Evolutionary conservation across 2,888 invertebrate genomes (phyloP).

Genomic region (Gastrophysa polygoni): DNA sequence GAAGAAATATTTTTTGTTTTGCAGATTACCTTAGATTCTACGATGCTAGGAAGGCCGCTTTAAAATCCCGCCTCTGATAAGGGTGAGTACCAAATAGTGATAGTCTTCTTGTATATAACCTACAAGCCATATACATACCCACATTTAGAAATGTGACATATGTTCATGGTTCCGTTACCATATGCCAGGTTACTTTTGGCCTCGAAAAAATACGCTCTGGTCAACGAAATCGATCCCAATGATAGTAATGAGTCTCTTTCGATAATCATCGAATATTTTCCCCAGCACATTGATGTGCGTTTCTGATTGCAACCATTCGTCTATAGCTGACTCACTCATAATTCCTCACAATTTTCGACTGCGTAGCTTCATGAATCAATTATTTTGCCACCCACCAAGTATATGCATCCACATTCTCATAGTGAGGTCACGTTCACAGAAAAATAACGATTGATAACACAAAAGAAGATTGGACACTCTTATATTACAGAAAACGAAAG

Average conservation of each 20-base stretch:
- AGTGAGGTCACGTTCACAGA: slow-evolving; percentile 50
- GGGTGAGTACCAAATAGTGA: slow-evolving; percentile 31
- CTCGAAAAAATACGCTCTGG: no score
- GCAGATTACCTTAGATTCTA: slow-evolving; percentile 32
- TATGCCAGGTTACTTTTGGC: slow-evolving; percentile 12
- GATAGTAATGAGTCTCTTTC: no score
- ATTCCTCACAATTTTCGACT: no score
- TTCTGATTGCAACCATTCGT: no score
- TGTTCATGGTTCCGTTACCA: slow-evolving; percentile 42
- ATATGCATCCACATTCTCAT: slow-evolving; percentile 28
- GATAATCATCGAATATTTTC: no score
- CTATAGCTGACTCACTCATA: no score
- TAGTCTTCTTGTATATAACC: no score
- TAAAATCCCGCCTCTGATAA: slow-evolving; percentile 26
- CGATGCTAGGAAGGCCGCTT: slow-evolving; percentile 26
- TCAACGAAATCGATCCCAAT: no score
- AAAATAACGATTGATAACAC: slow-evolving; percentile 53
- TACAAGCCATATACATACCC: no score
- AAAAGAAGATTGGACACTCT: slow-evolving; percentile 48
- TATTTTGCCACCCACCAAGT: slow-evolving; percentile 26
- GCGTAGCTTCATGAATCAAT: no score
- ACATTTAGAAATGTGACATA: slow-evolving; percentile 25
- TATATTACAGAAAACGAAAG: slow-evolving; percentile 42
- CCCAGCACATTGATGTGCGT: no score
- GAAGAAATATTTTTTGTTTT: slow-evolving; percentile 5